These are phyloP conservation scores for Clitarchus hookeri DNA, from an alignment of 2,888 invertebrate genomes.

Conservation along the genomic window DNA sequence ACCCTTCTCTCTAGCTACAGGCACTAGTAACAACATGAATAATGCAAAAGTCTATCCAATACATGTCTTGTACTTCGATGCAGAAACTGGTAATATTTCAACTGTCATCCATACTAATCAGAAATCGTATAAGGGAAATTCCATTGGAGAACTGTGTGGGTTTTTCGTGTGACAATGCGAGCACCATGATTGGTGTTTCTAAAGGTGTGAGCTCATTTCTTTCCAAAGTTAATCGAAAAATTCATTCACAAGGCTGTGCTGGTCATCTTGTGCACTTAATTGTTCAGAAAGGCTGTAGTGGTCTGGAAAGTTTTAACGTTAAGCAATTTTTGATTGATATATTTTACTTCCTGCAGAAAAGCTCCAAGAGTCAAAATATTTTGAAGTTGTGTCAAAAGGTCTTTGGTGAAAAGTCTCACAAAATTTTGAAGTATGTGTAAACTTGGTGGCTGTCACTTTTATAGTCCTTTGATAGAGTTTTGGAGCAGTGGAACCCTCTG, in stretches of 20 bases:
- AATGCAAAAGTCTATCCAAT: not conserved
- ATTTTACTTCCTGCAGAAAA: constrained; percentile 1
- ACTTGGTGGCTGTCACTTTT: too few species aligned
- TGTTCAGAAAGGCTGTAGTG: not conserved
- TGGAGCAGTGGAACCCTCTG: too few species aligned
- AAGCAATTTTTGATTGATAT: constrained; percentile 16
- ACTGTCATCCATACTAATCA: not conserved
- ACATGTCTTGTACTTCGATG: not conserved
- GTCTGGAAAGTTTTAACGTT: not conserved
- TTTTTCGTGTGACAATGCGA: not conserved
- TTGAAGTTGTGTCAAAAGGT: too few species aligned
- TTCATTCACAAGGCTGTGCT: not conserved
- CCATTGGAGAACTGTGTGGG: not conserved
- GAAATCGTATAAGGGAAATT: not conserved
- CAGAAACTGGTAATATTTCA: not conserved
- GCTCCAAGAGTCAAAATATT: not conserved
- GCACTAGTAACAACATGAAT: not conserved
- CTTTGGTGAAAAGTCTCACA: too few species aligned
- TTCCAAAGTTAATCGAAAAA: not conserved
- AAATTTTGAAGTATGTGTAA: too few species aligned
- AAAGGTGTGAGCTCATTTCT: not conserved
- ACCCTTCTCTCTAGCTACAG: not conserved
- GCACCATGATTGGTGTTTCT: not conserved
- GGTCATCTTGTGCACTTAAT: not conserved
- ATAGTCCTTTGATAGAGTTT: too few species aligned